A percentile compares a stretch with the other conserved stretches of the same genome.
These are phyloP conservation scores for Pseudeuparius sepicola DNA, from an alignment of 2,888 invertebrate genomes.

Conservation along the genomic window DNA sequence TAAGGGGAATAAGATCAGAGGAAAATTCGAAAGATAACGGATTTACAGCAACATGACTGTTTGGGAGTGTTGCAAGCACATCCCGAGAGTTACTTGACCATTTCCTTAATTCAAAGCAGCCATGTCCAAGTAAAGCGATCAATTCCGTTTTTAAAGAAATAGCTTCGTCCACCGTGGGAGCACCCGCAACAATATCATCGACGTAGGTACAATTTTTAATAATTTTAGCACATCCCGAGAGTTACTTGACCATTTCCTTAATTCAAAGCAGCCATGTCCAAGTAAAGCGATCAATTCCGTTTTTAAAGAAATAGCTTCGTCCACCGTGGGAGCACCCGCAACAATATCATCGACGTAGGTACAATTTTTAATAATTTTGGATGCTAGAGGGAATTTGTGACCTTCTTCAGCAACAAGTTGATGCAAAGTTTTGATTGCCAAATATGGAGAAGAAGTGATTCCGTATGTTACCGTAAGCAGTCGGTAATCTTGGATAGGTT, in stretches of 20 bases:
- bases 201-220: background rate
- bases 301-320: background rate
- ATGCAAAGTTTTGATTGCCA: background rate
- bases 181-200: conserved; percentile 1
- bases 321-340: background rate
- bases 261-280: background rate
- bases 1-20: background rate
- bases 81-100: background rate
- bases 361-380: background rate
- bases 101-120: conserved; percentile 1
- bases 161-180: too few relatives aligned
- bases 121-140: background rate
- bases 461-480: background rate
- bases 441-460: conserved; percentile 1
- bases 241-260: conserved; percentile 1
- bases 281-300: background rate
- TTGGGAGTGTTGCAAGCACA: background rate
- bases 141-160: conserved; percentile 1
- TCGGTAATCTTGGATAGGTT: background rate
- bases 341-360: background rate
- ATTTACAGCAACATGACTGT: too few relatives aligned
- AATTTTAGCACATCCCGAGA: too few relatives aligned
- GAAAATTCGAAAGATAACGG: too few relatives aligned
- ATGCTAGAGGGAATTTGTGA: background rate
- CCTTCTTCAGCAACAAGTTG: conserved; percentile 1